These are phyloP conservation scores for Dryoscopus gambensis DNA, from an alignment of 2,113 vertebrate species.

Conservation along the genomic window DNA sequence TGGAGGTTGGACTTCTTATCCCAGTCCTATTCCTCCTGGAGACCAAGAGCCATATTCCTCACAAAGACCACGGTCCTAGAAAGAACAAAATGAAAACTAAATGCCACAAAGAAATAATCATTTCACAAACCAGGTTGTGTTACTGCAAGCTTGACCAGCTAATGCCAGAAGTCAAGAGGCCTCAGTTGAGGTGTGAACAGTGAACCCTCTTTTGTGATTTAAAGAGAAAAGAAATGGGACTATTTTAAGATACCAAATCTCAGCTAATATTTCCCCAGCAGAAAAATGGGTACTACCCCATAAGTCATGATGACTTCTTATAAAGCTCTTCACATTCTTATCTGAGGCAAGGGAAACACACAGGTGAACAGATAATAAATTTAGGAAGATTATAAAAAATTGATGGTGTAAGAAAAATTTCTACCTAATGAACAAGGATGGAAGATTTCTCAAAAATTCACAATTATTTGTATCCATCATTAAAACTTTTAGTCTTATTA, in stretches of 20 bases:
- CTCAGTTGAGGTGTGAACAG: not conserved
- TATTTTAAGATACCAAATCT: not conserved
- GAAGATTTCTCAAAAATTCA: not conserved
- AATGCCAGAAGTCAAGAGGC: not conserved
- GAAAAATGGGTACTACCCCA: not conserved
- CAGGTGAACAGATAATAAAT: not conserved
- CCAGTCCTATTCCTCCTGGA: not conserved
- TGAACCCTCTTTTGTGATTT: not conserved
- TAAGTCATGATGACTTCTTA: not conserved
- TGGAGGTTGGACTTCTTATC: not conserved
- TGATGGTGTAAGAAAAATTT: not conserved
- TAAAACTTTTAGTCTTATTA: not conserved
- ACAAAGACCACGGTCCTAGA: not conserved
- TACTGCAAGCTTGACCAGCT: not conserved
- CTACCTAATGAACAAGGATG: not conserved
- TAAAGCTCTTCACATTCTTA: not conserved
- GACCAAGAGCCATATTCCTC: not conserved
- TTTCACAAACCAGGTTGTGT: not conserved
- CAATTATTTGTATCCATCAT: not conserved
- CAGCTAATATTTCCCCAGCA: not conserved
- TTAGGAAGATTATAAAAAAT: not conserved
- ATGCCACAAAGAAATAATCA: not conserved
- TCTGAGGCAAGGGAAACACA: not conserved
- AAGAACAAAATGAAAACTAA: not conserved
- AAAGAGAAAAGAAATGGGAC: not conserved